Percentiles rank a stretch among this genome's conserved stretches.
These are phyloP conservation scores for Thereva nobilitata DNA, from an alignment of 2,888 invertebrate species.

Conservation along the genomic window DNA sequence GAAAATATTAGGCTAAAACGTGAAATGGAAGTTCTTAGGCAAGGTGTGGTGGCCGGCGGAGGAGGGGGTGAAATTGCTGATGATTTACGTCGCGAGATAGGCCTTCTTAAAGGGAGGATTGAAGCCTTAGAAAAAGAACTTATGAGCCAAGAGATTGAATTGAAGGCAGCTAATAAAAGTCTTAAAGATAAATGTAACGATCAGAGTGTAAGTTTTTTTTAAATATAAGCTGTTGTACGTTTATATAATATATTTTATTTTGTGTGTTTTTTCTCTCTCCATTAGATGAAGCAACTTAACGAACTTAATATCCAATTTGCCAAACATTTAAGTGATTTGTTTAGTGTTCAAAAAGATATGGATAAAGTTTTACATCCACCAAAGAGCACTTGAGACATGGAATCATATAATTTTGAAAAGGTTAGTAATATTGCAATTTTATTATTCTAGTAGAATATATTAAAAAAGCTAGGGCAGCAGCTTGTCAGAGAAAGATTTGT, in stretches of 20 bases:
- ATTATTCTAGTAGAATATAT: too few relatives aligned
- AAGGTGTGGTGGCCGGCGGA: constrained; percentile 63
- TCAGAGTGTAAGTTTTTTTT: constrained; percentile 66
- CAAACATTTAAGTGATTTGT: constrained; percentile 55
- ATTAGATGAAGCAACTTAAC: constrained; percentile 54
- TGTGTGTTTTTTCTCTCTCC: constrained; percentile 27
- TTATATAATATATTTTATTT: background rate
- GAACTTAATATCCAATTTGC: constrained; percentile 55
- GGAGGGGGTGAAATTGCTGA: constrained; percentile 72
- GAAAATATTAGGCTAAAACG: constrained; percentile 84
- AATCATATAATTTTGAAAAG: constrained; percentile 52
- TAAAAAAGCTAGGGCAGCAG: too few relatives aligned
- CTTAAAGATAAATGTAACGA: constrained; percentile 64
- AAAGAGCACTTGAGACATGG: constrained; percentile 59
- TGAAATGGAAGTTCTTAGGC: constrained; percentile 72
- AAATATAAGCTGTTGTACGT: background rate
- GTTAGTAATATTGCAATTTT: constrained; percentile 42
- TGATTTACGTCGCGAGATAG: constrained; percentile 75
- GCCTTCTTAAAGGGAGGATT: constrained; percentile 74
- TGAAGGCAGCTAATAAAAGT: constrained; percentile 62
- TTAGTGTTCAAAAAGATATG: constrained; percentile 58
- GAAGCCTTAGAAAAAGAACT: constrained; percentile 82
- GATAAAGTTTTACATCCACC: constrained; percentile 56
- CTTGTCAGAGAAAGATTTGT: too few relatives aligned
- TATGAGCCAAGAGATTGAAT: constrained; percentile 81